These are phyloP conservation scores for Nasonia longicornis DNA, from an alignment of 1,140 invertebrate species.

Conservation along the genomic window DNA sequence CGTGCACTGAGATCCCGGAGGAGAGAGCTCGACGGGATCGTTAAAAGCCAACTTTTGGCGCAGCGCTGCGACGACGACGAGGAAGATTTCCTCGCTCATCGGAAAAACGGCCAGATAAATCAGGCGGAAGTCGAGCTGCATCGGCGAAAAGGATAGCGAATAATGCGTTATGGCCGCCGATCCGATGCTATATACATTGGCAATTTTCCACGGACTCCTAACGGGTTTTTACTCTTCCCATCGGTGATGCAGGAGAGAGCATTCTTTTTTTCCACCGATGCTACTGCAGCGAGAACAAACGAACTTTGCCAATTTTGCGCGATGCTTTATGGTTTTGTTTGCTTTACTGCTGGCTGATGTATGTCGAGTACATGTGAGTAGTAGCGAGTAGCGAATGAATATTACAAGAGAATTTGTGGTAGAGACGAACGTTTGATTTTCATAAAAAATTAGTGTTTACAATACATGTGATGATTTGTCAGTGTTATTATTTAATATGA, in stretches of 20 bases:
- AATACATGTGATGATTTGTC: no score
- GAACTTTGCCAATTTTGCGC: not conserved
- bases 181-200: conserved; percentile 12
- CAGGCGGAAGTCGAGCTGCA: conserved; percentile 6
- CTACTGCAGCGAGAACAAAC: not conserved
- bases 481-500: no score
- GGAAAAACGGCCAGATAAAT: conserved; percentile 34
- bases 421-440: no score
- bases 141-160: conserved; percentile 1
- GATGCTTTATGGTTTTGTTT: not conserved
- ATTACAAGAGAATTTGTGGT: no score
- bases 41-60: conserved; percentile 35
- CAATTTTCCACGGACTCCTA: conserved; percentile 13
- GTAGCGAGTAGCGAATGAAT: not conserved
- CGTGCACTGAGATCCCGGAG: not conserved
- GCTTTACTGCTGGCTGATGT: not conserved
- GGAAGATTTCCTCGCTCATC: not conserved
- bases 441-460: no score
- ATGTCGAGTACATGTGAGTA: not conserved
- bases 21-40: not conserved
- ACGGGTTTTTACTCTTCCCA: not conserved
- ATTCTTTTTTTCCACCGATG: not conserved
- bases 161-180: not conserved
- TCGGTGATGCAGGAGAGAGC: no score
- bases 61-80: not conserved